phyloP scores from a whole-genome alignment of 2,888 invertebrate species.

The Caenorhabditis auriculariae region DNA sequence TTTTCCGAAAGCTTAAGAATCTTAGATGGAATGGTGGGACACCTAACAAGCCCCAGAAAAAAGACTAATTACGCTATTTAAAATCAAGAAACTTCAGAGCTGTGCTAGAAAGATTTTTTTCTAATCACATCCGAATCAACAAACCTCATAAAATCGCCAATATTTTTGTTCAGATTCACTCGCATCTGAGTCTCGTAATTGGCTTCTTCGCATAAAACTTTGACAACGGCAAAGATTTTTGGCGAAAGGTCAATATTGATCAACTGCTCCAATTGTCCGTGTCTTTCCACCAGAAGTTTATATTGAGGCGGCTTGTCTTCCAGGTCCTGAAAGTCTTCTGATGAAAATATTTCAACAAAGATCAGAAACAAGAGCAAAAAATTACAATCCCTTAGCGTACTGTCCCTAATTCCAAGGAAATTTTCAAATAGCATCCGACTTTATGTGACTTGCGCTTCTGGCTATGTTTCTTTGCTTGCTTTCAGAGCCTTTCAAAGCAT shows the following conservation, averaged over 20 bases:
- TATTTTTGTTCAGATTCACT: conserved; percentile 59
- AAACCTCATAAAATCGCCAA: conserved; percentile 64
- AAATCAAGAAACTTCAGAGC: background rate
- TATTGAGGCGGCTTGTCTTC: conserved; percentile 42
- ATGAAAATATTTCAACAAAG: too few species aligned
- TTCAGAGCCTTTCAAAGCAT: background rate
- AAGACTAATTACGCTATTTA: background rate
- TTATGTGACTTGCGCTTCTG: too few species aligned
- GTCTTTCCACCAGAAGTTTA: conserved; percentile 39
- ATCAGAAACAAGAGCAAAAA: too few species aligned
- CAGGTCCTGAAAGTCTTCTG: conserved; percentile 24
- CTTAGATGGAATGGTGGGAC: too few species aligned
- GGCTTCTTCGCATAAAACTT: conserved; percentile 42
- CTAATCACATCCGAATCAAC: too few species aligned
- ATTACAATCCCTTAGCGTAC: too few species aligned
- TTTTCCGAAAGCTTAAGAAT: too few species aligned
- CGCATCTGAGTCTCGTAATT: conserved; percentile 28
- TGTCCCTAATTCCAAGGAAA: too few species aligned
- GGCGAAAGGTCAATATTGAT: conserved; percentile 61
- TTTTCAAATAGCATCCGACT: too few species aligned
- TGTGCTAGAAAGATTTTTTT: too few species aligned
- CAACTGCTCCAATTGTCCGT: conserved; percentile 45
- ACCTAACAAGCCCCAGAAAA: too few species aligned
- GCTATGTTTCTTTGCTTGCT: too few species aligned
- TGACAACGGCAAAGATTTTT: conserved; percentile 34